Base-by-base conservation (phyloP, 2,113 vertebrate genomes). In the Ardeotis arabs region DNA sequence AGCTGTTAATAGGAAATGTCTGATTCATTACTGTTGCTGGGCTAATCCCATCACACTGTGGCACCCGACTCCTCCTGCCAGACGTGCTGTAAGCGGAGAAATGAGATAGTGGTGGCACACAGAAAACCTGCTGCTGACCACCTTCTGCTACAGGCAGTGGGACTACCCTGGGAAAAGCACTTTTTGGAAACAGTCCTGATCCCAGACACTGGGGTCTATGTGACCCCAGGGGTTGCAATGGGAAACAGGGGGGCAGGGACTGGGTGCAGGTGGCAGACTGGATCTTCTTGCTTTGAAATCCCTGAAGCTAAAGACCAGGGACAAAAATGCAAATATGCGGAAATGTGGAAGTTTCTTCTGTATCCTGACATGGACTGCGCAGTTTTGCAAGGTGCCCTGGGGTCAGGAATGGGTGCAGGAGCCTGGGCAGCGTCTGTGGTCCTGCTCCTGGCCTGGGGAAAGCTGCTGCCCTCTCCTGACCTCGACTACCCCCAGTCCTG, bases 161-260 rank as follows among this genome's bases (percentile, higher is more conserved):
- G 29, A 35, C 76, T 89, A 8, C 22, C 14, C 68, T 49, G 56
- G 68, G 55, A 50, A 68, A 74, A 87, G 14, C 27, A 37, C 28
- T 62, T 87, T 60, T 45, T 10, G 33, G 67, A 55, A 92, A 17
- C 22, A 10, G 35, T 62, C 33, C 41, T 1, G 2, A 24, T 49
- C 9, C 3, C 23, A 78, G 44, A 12, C 0, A 0, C 44, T 45
- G 69, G 16, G 60, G 41, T 41, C 49, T 37, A 1, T 0, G 0
- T 12, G 56, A 67, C 35, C 35, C 35, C 35, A 35, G 18, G 45
- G 10, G 15, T 33, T 45, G n/a, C 0, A 0, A 6, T 33, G 33
- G 35, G 35, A 35, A 35, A 35, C 35, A 35, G 11, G 4, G 21
- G 8, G 14, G 19, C 14, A 29, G 39, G 41, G 76, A 44, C 29